Evolutionary conservation across 2,888 invertebrate species (phyloP).

Genomic region (Apotomis capreana): DNA sequence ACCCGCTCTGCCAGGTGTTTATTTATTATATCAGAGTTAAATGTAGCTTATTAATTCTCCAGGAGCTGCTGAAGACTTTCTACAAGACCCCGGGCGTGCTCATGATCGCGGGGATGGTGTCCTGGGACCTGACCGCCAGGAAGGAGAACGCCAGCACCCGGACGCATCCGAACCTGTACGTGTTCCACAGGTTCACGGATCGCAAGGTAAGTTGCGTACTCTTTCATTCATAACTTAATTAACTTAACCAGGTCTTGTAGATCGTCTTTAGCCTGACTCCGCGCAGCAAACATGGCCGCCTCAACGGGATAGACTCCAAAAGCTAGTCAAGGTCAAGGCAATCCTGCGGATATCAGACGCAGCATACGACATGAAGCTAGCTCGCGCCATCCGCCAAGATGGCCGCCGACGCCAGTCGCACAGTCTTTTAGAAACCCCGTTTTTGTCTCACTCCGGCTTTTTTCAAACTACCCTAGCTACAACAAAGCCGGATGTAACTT

Average conservation of each 20-base stretch:
- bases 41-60: slow-evolving; percentile 18
- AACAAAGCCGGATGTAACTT: no score
- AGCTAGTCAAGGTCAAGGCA: slow-evolving; percentile 44
- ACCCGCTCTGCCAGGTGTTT: no score
- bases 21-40: no score
- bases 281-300: slow-evolving; percentile 61
- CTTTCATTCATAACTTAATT: no score
- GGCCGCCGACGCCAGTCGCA: slow-evolving; percentile 66
- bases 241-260: no score
- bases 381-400: slow-evolving; percentile 65
- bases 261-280: slow-evolving; percentile 51
- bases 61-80: slow-evolving; percentile 85
- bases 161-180: slow-evolving; percentile 89
- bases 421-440: no score
- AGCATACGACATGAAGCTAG: slow-evolving; percentile 86
- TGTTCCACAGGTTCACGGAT: slow-evolving; percentile 91
- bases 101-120: slow-evolving; percentile 92
- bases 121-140: slow-evolving; percentile 95
- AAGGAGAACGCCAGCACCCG: slow-evolving; percentile 88
- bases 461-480: no score
- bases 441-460: no score
- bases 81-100: slow-evolving; percentile 89
- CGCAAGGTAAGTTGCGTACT: slow-evolving; percentile 69
- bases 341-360: slow-evolving; percentile 86
- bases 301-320: slow-evolving; percentile 72